Conservation (phyloP, 1,140 invertebrate species). For the Plectrocnemia conspersa region DNA sequence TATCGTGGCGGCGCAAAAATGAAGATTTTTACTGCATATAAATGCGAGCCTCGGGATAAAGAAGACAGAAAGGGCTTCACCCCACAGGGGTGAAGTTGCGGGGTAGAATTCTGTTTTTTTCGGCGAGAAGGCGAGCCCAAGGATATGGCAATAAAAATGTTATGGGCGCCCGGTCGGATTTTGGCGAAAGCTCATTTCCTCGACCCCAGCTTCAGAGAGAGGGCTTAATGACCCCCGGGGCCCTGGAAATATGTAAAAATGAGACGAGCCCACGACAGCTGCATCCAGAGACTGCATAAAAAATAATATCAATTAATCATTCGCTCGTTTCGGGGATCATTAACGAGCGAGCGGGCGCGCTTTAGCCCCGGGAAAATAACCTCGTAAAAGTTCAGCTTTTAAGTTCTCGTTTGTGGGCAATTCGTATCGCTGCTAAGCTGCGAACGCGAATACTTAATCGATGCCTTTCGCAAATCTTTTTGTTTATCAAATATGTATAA, state of each 20-base stretch:
- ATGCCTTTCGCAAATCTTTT: too few species aligned
- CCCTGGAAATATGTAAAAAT: constrained; percentile 11
- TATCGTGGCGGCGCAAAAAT: too few species aligned
- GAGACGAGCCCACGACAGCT: background rate
- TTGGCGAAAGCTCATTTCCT: constrained; percentile 3
- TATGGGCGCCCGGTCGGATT: constrained; percentile 2
- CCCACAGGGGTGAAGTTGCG: too few species aligned
- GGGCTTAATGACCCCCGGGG: constrained; percentile 14
- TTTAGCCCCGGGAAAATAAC: background rate
- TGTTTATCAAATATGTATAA: too few species aligned
- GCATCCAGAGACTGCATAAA: constrained; percentile 17
- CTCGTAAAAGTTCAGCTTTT: background rate
- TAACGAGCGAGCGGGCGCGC: background rate
- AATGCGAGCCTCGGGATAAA: too few species aligned
- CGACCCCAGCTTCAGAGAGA: background rate
- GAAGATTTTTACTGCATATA: too few species aligned
- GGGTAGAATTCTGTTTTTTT: too few species aligned
- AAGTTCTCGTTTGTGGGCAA: background rate
- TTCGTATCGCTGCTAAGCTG: background rate
- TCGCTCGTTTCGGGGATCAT: background rate
- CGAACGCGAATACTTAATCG: too few species aligned
- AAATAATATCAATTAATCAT: constrained; percentile 14
- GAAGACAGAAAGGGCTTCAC: too few species aligned
- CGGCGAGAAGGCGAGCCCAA: constrained; percentile 2
- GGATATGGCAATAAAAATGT: constrained; percentile 10